Evolutionary conservation across 2,888 invertebrate genomes (phyloP), one percentile per base, ranked within the genome.

Genomic region (Alcis repandata): DNA sequence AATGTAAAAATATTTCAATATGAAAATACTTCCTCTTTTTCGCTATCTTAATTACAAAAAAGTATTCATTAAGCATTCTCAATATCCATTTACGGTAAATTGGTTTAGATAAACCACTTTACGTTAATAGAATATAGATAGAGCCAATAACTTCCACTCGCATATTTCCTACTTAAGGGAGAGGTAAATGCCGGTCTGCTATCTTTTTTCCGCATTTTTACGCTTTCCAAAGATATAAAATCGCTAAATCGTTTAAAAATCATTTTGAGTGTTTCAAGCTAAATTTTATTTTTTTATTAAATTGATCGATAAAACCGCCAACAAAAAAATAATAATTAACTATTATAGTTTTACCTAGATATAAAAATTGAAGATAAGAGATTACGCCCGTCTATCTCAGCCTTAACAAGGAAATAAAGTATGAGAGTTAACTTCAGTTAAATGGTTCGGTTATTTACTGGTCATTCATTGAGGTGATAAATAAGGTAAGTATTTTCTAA

Each of bases 381-480:
- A n/a, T n/a, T n/a, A n/a, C n/a, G n/a, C n/a, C n/a, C n/a, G n/a
- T n/a, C n/a, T n/a, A n/a, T 48, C 2, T 49, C 15, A 6, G 13
- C 17, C 48, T 27, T 19, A 33, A 36, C 19, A 53, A 27, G 22
- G 27, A 40, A 40, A 40, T 40, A 22, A 53, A 40, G 46, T 38
- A 49, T 56, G 41, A 36, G 41, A 33, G 10, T 19, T 43, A 36
- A 33, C 20, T 41, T 43, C 59, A 32, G 6, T 38, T 19, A 49
- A 59, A 59, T n/a, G 59, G 33, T 52, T 48, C 46, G 15, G 17
- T 36, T 33, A 49, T 15, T 32, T 51, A 51, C 46, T 54, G 48
- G 57, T 59, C 45, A 56, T 10, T 48, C 59, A 41, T 40, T 36
- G 40, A 57, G 48, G 49, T 57, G 46, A 59, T 65, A 52, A 60